A percentile compares a stretch with the other conserved stretches of the same genome.
These are phyloP conservation scores for Rhinoderma darwinii DNA, from an alignment of 2,113 vertebrate genomes.

Conservation along the genomic window DNA sequence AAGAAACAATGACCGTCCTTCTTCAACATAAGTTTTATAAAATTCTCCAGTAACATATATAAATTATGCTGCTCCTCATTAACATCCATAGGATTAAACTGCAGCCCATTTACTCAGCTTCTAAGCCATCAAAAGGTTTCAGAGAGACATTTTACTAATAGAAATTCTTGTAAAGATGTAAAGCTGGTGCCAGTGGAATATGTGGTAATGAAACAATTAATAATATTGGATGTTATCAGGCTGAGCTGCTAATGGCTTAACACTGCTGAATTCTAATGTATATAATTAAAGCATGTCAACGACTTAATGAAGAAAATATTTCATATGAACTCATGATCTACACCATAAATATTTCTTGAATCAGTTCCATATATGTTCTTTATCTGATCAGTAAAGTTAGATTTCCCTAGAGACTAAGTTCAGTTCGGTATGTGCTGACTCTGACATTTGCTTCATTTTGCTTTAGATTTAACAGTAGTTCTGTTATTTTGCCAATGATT, in stretches of 20 bases:
- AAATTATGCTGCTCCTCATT: slow-evolving; percentile 37
- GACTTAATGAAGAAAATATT: slow-evolving; percentile 55
- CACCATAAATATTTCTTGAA: slow-evolving; percentile 39
- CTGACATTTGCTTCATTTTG: neutral
- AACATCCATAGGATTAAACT: slow-evolving; percentile 45
- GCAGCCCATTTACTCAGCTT: slow-evolving; percentile 22
- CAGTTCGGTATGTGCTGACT: slow-evolving; percentile 36
- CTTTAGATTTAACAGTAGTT: slow-evolving; percentile 10
- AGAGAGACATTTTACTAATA: slow-evolving; percentile 46
- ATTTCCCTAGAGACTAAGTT: slow-evolving; percentile 26
- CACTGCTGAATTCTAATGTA: slow-evolving; percentile 54
- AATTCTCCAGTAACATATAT: slow-evolving; percentile 21
- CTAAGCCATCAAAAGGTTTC: slow-evolving; percentile 48
- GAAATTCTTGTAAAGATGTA: slow-evolving; percentile 50
- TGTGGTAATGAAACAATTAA: slow-evolving; percentile 54
- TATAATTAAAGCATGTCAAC: slow-evolving; percentile 56
- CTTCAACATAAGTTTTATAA: neutral
- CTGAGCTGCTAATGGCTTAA: slow-evolving; percentile 44
- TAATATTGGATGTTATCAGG: slow-evolving; percentile 54
- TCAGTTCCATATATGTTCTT: slow-evolving; percentile 20
- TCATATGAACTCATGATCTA: slow-evolving; percentile 38
- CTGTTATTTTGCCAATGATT: neutral
- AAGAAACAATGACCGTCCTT: neutral
- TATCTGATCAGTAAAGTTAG: slow-evolving; percentile 24
- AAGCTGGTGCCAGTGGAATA: slow-evolving; percentile 44